These are phyloP conservation scores for Corticium candelabrum DNA, from an alignment of 37 sponge, comb jelly and placozoan species.

Conservation along the genomic window DNA sequence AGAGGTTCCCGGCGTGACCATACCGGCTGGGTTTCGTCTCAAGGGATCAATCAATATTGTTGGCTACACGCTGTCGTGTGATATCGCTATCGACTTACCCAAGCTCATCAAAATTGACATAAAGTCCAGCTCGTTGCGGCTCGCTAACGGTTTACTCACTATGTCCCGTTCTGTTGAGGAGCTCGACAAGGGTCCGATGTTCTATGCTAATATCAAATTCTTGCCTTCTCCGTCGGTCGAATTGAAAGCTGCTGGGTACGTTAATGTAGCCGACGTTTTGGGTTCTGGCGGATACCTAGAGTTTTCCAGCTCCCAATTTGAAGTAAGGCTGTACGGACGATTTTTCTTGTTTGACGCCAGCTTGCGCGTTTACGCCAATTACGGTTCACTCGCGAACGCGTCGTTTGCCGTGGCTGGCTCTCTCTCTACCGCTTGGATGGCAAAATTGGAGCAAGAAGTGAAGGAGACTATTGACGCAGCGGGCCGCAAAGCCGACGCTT, in stretches of 20 bases:
- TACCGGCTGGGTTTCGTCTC: background rate
- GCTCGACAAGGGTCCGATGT: background rate
- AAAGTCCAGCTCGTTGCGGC: background rate
- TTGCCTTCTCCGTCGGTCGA: background rate
- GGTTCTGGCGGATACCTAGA: background rate
- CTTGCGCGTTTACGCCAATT: background rate
- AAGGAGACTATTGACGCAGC: background rate
- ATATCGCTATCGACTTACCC: background rate
- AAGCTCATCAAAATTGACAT: background rate
- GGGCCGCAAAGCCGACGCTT: background rate
- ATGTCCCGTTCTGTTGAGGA: background rate
- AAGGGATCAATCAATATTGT: background rate
- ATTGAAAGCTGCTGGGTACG: background rate
- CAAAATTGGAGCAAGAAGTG: background rate
- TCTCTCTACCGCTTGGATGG: conserved; percentile 2
- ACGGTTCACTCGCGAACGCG: background rate
- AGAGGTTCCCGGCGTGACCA: background rate
- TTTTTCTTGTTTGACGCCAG: background rate
- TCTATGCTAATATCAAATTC: background rate
- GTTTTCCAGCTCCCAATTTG: background rate
- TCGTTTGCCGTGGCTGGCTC: background rate
- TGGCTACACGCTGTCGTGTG: background rate
- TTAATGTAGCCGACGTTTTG: background rate
- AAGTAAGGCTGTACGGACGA: background rate
- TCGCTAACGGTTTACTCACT: background rate